phyloP scores from a whole-genome alignment of 1,140 invertebrate species.

The Drosophila leontia region DNA sequence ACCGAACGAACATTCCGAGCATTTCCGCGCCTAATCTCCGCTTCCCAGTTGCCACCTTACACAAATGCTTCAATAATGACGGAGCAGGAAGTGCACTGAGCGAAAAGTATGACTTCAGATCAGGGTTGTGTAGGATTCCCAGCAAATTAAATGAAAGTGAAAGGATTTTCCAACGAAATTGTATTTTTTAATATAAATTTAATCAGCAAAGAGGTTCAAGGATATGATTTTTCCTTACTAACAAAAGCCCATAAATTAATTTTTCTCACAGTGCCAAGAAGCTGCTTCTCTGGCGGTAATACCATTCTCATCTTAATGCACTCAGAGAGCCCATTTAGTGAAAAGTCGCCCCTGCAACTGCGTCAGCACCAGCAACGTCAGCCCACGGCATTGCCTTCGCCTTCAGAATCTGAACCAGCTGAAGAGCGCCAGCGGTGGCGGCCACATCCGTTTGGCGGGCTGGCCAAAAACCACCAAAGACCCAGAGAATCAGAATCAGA shows the following conservation, averaged over 20 bases:
- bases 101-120: not conserved
- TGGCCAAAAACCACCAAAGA: slow-evolving; percentile 46
- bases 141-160: not conserved
- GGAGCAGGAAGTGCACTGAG: slow-evolving; percentile 26
- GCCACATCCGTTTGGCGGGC: slow-evolving; percentile 30
- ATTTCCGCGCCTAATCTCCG: slow-evolving; percentile 75
- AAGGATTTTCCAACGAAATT: no score
- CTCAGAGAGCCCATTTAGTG: slow-evolving; percentile 75
- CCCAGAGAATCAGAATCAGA: slow-evolving; percentile 7
- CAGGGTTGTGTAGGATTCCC: no score
- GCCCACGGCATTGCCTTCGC: slow-evolving; percentile 19
- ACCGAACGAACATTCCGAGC: slow-evolving; percentile 59
- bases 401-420: not conserved
- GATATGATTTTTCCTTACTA: not conserved
- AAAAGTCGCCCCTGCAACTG: slow-evolving; percentile 65
- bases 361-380: slow-evolving; percentile 55
- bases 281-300: slow-evolving; percentile 50
- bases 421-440: slow-evolving; percentile 15
- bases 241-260: not conserved
- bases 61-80: slow-evolving; percentile 77
- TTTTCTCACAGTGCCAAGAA: slow-evolving; percentile 7
- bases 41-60: slow-evolving; percentile 58
- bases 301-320: slow-evolving; percentile 79
- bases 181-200: no score
- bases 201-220: no score